phyloP scores from a whole-genome alignment of 2,888 invertebrate genomes.

The Carcina quercana region DNA sequence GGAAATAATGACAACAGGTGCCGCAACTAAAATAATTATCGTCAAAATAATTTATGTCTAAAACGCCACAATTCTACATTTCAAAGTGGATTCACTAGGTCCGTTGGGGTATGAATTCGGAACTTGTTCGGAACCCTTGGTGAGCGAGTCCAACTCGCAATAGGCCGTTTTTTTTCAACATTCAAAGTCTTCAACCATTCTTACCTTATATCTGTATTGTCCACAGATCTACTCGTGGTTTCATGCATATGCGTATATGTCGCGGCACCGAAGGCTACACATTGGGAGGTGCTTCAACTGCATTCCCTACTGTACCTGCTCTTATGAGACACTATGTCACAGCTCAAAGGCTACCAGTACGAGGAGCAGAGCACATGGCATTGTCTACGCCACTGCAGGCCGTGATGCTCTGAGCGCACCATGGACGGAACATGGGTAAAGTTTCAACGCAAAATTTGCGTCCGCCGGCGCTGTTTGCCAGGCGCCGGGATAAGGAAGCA shows the following conservation, averaged over 20 bases:
- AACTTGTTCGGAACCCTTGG: no score
- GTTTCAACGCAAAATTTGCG: slow-evolving; percentile 9
- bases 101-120: no score
- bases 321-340: slow-evolving; percentile 94
- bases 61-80: no score
- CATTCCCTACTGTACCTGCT: slow-evolving; percentile 94
- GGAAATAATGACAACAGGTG: no score
- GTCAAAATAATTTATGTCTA: no score
- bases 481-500: slow-evolving; percentile 9
- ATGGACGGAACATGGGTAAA: slow-evolving; percentile 15
- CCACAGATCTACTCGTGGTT: slow-evolving; percentile 92
- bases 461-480: slow-evolving; percentile 6
- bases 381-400: slow-evolving; percentile 93
- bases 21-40: no score
- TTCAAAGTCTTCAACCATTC: no score
- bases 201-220: slow-evolving; percentile 11
- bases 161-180: no score
- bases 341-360: slow-evolving; percentile 92
- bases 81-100: no score
- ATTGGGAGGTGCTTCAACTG: slow-evolving; percentile 93
- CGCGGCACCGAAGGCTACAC: slow-evolving; percentile 88
- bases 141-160: no score
- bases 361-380: slow-evolving; percentile 97
- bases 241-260: slow-evolving; percentile 98
- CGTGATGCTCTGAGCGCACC: slow-evolving; percentile 77